Evolutionary conservation across 2,797 vertebrate genomes (phyloP), one percentile per base, ranked within the genome.

Genomic region (Syndactyla subalaris): DNA sequence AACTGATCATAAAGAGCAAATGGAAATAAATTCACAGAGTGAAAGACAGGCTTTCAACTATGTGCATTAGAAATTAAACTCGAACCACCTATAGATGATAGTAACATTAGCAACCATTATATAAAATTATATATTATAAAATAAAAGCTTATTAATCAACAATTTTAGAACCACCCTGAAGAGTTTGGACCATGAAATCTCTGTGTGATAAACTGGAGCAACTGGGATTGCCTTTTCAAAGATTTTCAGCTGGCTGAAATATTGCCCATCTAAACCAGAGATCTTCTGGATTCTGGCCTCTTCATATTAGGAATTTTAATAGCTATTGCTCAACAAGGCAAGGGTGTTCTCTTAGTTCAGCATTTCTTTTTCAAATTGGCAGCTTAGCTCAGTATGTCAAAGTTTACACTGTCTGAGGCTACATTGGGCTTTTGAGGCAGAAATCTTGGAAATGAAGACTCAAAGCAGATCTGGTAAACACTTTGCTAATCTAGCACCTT

Each of bases 11-110:
- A 48, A 81, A 75, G 23, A 32, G 18, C 22, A 83, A 55, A 78
- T 17, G 5, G 27, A 52, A 76, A 67, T 14, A 76, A 54, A 19
- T 32, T 85, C 23, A 63, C 21, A 74, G 61, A 73, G 9, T 7
- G 16, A 66, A 12, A 46, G 0, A 0, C 30, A 18, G 14, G 15
- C 12, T 81, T 85, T 57, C 18, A 41, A n/a, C 27, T 63, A 8
- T 4, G 5, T 58, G 9, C 29, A 24, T 27, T 51, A 79, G 39
- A 62, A 72, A 57, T 46, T 2, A 59, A 76, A 36, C 4, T 70
- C 38, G 58, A 82, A 30, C 7, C 12, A 43, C 17, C 4, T 39
- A 6, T 2, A 67, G 48, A 62, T 57, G 23, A 29, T 45, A 3
- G 3, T 32, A 41, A 85, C 7, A 48, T 30, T 21, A 77, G 30